Conservation (phyloP, 2,113 vertebrate species). For the Triplophysa tibetana region DNA sequence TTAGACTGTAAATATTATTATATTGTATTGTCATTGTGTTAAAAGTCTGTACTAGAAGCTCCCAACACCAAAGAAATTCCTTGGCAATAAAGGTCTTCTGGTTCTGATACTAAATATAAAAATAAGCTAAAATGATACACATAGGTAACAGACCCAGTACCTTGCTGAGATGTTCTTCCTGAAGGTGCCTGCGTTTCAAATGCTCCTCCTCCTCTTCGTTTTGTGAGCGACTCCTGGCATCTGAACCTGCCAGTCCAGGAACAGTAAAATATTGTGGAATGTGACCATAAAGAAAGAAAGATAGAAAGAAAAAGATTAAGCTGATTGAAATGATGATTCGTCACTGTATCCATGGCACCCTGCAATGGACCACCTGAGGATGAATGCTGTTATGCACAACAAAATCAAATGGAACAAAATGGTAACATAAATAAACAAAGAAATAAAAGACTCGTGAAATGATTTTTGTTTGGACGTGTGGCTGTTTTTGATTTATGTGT, state of each 20-base stretch:
- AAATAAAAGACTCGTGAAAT: slow-evolving; percentile 16
- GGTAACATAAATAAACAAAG: slow-evolving; percentile 14
- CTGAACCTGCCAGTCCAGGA: slow-evolving; percentile 71
- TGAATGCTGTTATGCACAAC: background rate
- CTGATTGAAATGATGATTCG: background rate
- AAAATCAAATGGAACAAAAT: background rate
- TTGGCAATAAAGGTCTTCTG: no score
- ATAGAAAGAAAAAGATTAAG: background rate
- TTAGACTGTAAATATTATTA: no score
- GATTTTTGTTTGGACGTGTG: background rate
- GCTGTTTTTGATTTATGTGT: slow-evolving; percentile 19
- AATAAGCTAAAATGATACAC: background rate
- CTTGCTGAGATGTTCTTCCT: slow-evolving; percentile 88
- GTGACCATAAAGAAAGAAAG: background rate
- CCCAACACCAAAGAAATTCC: no score
- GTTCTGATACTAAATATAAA: no score
- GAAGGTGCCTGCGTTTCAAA: slow-evolving; percentile 81
- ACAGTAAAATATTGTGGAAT: background rate
- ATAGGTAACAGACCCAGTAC: slow-evolving; percentile 59
- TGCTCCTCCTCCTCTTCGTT: slow-evolving; percentile 85
- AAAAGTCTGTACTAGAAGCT: no score
- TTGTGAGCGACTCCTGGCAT: slow-evolving; percentile 79
- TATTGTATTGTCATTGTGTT: no score
- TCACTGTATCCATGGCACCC: background rate
- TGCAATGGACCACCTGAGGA: background rate